Evolutionary conservation across 2,888 invertebrate species (phyloP).

Genomic region (Drosophila rubida): DNA sequence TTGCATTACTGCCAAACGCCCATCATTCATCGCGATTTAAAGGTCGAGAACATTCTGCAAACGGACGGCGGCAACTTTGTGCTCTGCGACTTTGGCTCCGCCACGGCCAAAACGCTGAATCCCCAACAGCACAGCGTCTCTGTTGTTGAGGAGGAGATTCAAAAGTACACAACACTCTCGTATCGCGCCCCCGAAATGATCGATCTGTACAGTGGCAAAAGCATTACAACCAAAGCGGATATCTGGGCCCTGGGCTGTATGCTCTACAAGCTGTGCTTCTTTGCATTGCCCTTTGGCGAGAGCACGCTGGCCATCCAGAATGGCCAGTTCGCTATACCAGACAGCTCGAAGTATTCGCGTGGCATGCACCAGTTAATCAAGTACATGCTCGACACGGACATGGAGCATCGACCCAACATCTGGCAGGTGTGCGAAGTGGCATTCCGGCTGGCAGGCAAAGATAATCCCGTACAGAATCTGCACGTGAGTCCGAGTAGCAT

Average conservation of each 20-base stretch:
- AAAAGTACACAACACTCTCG: constrained; percentile 94
- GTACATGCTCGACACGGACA: constrained; percentile 94
- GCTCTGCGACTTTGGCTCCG: constrained; percentile 97
- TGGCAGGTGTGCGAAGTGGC: constrained; percentile 92
- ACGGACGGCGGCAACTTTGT: constrained; percentile 93
- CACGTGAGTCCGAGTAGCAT: constrained; percentile 88
- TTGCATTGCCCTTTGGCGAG: constrained; percentile 95
- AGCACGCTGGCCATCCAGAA: constrained; percentile 96
- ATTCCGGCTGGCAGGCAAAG: constrained; percentile 89
- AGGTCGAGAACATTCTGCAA: constrained; percentile 95
- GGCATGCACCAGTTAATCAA: constrained; percentile 90
- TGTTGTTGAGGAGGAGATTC: constrained; percentile 93
- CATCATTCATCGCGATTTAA: constrained; percentile 96
- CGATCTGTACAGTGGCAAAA: constrained; percentile 93
- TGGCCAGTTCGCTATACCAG: constrained; percentile 94
- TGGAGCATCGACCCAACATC: constrained; percentile 93
- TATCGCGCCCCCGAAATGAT: constrained; percentile 97
- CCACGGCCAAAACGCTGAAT: constrained; percentile 92
- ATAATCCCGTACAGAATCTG: constrained; percentile 92
- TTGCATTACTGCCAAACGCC: constrained; percentile 97
- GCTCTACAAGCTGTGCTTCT: constrained; percentile 95
- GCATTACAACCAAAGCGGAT: constrained; percentile 94
- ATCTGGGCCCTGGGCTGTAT: constrained; percentile 96
- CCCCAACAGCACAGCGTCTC: constrained; percentile 89
- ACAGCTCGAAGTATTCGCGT: constrained; percentile 90